Conservation (phyloP, 92 coral and sea anemone genomes). For the Desmophyllum pertusum region DNA sequence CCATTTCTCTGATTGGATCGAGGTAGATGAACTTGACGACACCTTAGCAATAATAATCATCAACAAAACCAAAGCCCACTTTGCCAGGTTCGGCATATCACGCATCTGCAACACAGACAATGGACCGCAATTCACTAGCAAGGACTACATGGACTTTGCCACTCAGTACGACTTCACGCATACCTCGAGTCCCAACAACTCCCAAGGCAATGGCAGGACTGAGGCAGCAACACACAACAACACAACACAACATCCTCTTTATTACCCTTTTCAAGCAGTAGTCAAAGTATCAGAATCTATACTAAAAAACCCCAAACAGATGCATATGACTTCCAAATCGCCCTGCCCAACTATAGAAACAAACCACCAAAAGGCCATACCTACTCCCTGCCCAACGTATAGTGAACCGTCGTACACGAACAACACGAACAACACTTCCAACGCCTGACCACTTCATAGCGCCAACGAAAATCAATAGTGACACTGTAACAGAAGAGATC, state of each 20-base stretch:
- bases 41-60: slow-evolving; percentile 22
- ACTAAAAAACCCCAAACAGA: slow-evolving; percentile 17
- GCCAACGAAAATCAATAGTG: slow-evolving; percentile 21
- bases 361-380: slow-evolving; percentile 32
- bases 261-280: too few relatives aligned
- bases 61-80: background rate
- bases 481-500: slow-evolving; percentile 34
- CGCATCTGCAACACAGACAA: too few relatives aligned
- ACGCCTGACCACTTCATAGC: slow-evolving; percentile 27
- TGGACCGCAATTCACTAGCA: too few relatives aligned
- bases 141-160: background rate
- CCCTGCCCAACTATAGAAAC: slow-evolving; percentile 10
- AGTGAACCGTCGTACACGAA: slow-evolving; percentile 28
- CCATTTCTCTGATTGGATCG: slow-evolving; percentile 59
- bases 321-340: slow-evolving; percentile 25
- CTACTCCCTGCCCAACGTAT: slow-evolving; percentile 41
- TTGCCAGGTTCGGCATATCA: slow-evolving; percentile 43
- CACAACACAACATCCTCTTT: too few relatives aligned
- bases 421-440: slow-evolving; percentile 19
- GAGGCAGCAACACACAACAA: too few relatives aligned
- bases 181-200: background rate
- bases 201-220: background rate
- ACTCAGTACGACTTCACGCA: background rate
- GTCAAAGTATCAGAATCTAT: slow-evolving; percentile 12
- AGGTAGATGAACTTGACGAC: slow-evolving; percentile 37